These are phyloP conservation scores for Xenotilapia flavipinnis DNA, from an alignment of 2,113 vertebrate species.

Conservation along the genomic window DNA sequence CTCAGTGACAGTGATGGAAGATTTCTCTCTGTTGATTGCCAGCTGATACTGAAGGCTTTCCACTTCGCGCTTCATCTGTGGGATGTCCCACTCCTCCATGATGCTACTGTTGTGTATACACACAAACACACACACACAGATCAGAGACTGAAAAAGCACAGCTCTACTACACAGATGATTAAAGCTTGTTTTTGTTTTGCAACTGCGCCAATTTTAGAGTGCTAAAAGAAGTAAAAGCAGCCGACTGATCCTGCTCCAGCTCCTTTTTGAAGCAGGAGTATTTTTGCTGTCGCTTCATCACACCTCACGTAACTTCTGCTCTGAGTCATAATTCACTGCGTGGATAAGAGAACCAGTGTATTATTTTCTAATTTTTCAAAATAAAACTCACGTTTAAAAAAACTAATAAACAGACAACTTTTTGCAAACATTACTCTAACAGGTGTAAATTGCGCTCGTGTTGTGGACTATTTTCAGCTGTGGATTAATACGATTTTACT, in stretches of 20 bases:
- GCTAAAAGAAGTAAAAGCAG: neutral
- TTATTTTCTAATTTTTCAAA: neutral
- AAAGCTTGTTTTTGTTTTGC: neutral
- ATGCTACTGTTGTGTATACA: constrained; percentile 4
- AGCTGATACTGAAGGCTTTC: constrained; percentile 94
- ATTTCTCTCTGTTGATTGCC: constrained; percentile 90
- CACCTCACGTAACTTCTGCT: neutral
- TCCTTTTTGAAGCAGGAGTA: neutral
- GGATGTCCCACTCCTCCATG: constrained; percentile 92
- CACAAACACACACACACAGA: neutral
- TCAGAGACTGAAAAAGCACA: neutral
- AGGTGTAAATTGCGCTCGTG: neutral
- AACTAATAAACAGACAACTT: neutral
- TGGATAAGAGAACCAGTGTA: neutral
- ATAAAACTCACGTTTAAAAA: neutral
- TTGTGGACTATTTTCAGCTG: neutral
- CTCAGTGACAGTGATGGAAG: constrained; percentile 91
- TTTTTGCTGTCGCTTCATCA: neutral
- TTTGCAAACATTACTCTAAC: neutral
- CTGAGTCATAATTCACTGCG: neutral
- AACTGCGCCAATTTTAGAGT: neutral
- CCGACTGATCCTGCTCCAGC: neutral
- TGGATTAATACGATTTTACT: accelerated
- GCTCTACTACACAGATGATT: neutral
- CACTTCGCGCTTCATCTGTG: constrained; percentile 93